Percentiles rank a stretch among this genome's conserved stretches.
Evolutionary conservation across 1,140 invertebrate species (phyloP).

Genomic region (Caerostris extrusa): DNA sequence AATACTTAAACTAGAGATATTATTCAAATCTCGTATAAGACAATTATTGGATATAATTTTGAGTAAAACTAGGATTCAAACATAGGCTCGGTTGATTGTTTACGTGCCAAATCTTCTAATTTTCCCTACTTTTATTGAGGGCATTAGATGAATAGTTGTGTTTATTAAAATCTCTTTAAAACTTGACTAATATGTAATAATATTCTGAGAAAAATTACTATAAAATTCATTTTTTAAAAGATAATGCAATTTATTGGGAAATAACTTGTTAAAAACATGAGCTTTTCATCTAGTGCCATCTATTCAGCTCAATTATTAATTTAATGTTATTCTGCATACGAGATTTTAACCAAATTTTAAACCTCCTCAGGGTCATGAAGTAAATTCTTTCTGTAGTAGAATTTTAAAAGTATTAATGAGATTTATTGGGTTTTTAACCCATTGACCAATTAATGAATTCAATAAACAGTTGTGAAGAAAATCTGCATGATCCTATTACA

Average conservation of each 20-base stretch:
- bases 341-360: neutral
- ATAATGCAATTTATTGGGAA: neutral
- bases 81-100: no score
- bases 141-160: slow-evolving; percentile 10
- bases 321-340: neutral
- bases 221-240: neutral
- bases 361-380: slow-evolving; percentile 40
- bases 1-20: no score
- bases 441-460: neutral
- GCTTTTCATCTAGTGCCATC: slow-evolving; percentile 62
- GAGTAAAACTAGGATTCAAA: no score
- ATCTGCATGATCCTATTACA: slow-evolving; percentile 1
- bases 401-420: slow-evolving; percentile 12
- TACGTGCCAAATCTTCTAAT: neutral
- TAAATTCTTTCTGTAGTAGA: slow-evolving; percentile 7
- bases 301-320: slow-evolving; percentile 30
- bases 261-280: neutral
- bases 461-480: slow-evolving; percentile 23
- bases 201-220: neutral
- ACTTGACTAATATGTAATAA: neutral
- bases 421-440: slow-evolving; percentile 14
- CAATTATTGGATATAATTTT: no score
- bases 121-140: neutral
- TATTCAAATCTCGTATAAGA: no score
- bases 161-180: neutral